Conservation (phyloP, 2,113 vertebrate genomes). For the Pollachius pollachius region DNA sequence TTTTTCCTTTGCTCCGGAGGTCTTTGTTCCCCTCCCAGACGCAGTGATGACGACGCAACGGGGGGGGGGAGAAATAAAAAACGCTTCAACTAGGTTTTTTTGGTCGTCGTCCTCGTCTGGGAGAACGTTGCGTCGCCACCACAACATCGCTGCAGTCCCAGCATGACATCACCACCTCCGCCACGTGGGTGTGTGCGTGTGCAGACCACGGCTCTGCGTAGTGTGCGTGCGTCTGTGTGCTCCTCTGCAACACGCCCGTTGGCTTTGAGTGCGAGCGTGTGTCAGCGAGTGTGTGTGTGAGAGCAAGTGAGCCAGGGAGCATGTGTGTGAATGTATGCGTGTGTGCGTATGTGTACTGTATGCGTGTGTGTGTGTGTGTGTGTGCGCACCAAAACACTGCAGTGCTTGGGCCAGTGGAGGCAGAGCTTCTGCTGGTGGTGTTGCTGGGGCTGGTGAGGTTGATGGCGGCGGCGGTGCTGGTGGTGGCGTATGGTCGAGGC, state of each 20-base stretch:
- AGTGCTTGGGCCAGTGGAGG: background rate
- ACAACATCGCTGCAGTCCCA: conserved; percentile 39
- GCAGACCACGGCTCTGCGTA: background rate
- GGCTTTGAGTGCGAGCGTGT: background rate
- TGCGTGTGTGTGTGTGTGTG: conserved; percentile 8
- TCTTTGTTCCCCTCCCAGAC: conserved; percentile 39
- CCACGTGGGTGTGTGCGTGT: conserved; percentile 8
- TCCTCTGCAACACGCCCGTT: too few species aligned
- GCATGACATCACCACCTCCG: background rate
- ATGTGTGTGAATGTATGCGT: background rate
- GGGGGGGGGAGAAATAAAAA: conserved; percentile 26
- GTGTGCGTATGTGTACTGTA: background rate
- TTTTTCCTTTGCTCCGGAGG: conserved; percentile 35
- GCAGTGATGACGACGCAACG: too few species aligned
- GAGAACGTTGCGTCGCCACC: conserved; percentile 16
- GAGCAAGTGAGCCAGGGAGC: background rate
- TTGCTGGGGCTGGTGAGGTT: too few species aligned
- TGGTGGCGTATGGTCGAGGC: too few species aligned
- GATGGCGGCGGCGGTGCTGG: too few species aligned
- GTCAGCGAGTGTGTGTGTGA: background rate
- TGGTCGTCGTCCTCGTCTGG: conserved; percentile 14
- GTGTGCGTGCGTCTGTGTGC: conserved; percentile 1
- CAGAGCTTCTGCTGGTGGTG: background rate
- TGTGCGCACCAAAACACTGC: background rate
- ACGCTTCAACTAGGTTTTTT: conserved; percentile 38